Conservation (phyloP, 2,797 vertebrate genomes). For the Columba guinea region DNA sequence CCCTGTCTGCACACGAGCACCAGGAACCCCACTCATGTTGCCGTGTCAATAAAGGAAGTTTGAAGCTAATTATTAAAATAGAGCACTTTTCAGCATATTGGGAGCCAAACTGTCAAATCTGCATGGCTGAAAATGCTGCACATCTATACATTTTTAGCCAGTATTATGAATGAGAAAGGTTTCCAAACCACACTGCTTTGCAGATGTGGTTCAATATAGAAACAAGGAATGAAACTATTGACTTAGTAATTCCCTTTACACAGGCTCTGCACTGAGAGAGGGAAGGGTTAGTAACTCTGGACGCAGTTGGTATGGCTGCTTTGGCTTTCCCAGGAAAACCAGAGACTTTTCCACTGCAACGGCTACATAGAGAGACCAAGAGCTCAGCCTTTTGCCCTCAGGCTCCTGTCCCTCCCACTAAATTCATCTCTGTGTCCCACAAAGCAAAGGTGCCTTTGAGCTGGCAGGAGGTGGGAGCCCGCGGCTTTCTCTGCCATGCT, state of each 20-base stretch:
- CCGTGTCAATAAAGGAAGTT: not conserved
- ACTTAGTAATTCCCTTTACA: not conserved
- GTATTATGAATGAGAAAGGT: not conserved
- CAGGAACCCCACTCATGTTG: not conserved
- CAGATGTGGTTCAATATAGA: not conserved
- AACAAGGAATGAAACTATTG: not conserved
- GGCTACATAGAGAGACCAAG: not conserved
- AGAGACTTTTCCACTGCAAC: not conserved
- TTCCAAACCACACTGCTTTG: not conserved
- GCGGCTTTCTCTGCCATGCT: not conserved
- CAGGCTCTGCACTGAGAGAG: not conserved
- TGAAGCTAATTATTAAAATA: not conserved
- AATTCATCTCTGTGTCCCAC: fast-evolving
- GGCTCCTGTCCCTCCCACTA: not conserved
- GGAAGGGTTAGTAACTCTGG: not conserved
- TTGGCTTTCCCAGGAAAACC: not conserved
- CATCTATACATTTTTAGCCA: not conserved
- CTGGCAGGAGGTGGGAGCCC: not conserved
- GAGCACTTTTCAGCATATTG: not conserved
- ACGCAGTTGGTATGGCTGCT: not conserved
- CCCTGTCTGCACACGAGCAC: not conserved
- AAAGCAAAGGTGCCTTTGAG: not conserved
- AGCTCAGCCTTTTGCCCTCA: not conserved
- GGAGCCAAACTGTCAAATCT: not conserved
- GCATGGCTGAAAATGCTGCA: not conserved